Evolutionary conservation across 2,797 vertebrate species (phyloP).

Genomic region (Mico argentatus): DNA sequence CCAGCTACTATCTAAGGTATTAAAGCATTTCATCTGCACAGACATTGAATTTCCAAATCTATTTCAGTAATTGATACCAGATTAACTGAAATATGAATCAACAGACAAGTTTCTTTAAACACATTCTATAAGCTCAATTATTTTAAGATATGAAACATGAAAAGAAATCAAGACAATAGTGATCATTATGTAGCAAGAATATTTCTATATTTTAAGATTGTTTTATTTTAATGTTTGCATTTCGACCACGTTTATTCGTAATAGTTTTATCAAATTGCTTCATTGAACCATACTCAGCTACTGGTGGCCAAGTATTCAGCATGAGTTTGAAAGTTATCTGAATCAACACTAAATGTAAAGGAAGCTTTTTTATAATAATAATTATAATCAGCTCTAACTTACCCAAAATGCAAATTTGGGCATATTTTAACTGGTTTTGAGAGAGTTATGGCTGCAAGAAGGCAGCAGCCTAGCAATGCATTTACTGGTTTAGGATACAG

Average conservation of each 20-base stretch:
- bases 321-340: not conserved
- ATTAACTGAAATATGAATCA: constrained; percentile 83
- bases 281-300: constrained; percentile 3
- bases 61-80: constrained; percentile 88
- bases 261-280: constrained; percentile 13
- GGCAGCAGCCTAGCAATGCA: not conserved
- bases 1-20: constrained; percentile 87
- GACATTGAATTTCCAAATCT: constrained; percentile 91
- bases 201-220: not conserved
- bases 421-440: constrained; percentile 22
- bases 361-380: not conserved
- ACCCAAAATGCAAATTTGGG: constrained; percentile 10
- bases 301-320: not conserved
- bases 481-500: not conserved
- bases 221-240: constrained; percentile 38
- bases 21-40: constrained; percentile 90
- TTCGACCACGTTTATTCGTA: constrained; percentile 26
- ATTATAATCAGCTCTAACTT: not conserved
- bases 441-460: not conserved
- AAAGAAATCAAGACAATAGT: constrained; percentile 54
- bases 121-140: constrained; percentile 49
- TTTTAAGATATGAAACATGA: constrained; percentile 63
- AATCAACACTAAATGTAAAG: constrained; percentile 1
- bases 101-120: constrained; percentile 68
- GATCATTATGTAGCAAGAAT: constrained; percentile 30